Conservation (phyloP, 1,140 invertebrate genomes). For the Linepithema humile region DNA sequence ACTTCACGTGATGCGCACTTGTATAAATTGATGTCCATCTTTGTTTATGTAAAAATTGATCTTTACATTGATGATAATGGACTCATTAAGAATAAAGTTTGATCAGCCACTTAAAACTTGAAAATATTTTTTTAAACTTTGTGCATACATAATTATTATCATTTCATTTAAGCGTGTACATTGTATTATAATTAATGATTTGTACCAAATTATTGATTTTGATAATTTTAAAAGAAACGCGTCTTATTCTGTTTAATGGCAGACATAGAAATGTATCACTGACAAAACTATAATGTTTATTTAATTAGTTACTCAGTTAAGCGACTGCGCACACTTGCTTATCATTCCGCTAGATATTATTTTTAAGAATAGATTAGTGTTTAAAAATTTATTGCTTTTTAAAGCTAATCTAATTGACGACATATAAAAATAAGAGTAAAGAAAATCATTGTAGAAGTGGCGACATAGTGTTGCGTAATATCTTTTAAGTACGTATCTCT, state of each 20-base stretch:
- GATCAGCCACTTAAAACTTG: too few species aligned
- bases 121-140: background rate
- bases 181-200: background rate
- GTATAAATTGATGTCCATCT: background rate
- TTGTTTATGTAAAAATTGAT: background rate
- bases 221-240: background rate
- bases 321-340: background rate
- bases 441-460: background rate
- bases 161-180: background rate
- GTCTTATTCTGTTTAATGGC: background rate
- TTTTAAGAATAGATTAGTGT: background rate
- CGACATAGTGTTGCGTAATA: constrained; percentile 2
- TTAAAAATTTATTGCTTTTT: background rate
- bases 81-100: background rate
- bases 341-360: background rate
- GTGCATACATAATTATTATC: background rate
- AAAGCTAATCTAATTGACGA: background rate
- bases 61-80: background rate
- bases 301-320: background rate
- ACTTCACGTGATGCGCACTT: background rate
- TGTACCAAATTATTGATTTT: background rate
- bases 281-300: background rate
- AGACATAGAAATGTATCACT: background rate
- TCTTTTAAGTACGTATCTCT: constrained; percentile 14
- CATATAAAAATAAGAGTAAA: background rate